Conservation (phyloP, 1,140 invertebrate genomes). For the Coenobita brevimanus region DNA sequence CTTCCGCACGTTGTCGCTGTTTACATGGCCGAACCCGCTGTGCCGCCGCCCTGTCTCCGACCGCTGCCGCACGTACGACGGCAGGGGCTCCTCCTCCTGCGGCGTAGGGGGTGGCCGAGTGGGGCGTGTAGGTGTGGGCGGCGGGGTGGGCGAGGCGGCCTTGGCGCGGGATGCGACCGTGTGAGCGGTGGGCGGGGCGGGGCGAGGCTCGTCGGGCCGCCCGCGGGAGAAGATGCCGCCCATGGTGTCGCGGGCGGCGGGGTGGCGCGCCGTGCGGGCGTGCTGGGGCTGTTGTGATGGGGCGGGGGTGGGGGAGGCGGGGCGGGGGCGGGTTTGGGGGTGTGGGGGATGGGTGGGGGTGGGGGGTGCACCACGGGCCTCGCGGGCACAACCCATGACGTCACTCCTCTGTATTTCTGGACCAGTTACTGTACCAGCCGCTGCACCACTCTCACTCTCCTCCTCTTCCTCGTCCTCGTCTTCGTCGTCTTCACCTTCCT, state of each 20-base stretch:
- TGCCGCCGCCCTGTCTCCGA: conserved; percentile 21
- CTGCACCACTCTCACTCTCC: background rate
- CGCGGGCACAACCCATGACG: conserved; percentile 60
- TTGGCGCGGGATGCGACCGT: conserved; percentile 1
- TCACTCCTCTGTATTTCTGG: conserved; percentile 65
- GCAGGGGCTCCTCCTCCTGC: conserved; percentile 28
- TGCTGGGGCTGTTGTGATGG: conserved; percentile 26
- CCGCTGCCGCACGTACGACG: conserved; percentile 53
- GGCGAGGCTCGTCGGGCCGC: conserved; percentile 22
- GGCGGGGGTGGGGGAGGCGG: conserved; percentile 25
- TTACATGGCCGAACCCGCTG: conserved; percentile 60
- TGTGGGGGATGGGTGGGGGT: background rate
- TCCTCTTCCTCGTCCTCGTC: background rate
- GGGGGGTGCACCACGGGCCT: conserved; percentile 2
- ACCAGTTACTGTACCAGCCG: conserved; percentile 55
- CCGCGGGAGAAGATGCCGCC: conserved; percentile 66
- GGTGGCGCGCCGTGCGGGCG: conserved; percentile 42
- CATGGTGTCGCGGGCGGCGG: conserved; percentile 51
- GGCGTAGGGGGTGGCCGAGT: background rate
- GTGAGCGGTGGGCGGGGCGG: conserved; percentile 11
- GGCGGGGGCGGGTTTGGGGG: background rate
- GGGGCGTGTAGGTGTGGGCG: conserved; percentile 23
- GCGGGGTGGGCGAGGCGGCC: background rate
- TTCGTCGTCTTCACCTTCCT: too few species aligned
- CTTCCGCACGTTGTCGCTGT: conserved; percentile 59